Conservation (phyloP, 1,140 invertebrate genomes). For the Coptotermes formosanus region DNA sequence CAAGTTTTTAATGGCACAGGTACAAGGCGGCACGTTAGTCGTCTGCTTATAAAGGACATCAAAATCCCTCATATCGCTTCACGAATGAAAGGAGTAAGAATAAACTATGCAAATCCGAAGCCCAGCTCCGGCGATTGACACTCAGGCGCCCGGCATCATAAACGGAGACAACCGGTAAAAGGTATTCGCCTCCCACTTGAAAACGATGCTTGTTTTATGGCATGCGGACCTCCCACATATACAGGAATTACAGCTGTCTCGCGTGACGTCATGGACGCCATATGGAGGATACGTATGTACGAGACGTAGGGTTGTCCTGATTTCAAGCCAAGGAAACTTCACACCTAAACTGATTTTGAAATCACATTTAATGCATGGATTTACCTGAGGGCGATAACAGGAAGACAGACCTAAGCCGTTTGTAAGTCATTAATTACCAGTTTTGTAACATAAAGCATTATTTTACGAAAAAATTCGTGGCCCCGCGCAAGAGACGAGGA, state of each 20-base stretch:
- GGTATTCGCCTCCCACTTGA: conserved; percentile 7
- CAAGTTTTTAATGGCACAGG: neutral
- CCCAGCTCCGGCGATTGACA: neutral
- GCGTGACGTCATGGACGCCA: neutral
- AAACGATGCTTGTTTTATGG: conserved; percentile 19
- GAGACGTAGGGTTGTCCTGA: neutral
- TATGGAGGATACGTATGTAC: no score
- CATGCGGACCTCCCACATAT: conserved; percentile 2
- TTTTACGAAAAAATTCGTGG: no score
- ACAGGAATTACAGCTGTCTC: conserved; percentile 18
- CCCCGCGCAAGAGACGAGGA: no score
- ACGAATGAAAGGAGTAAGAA: neutral
- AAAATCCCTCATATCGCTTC: neutral
- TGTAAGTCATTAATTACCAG: no score
- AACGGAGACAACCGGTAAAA: neutral
- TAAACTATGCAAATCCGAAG: neutral
- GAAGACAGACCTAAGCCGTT: no score
- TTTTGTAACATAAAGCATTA: no score
- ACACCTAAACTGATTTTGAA: no score
- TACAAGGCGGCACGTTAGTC: neutral
- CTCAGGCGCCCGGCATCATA: neutral
- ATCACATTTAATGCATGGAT: no score
- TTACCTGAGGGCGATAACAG: no score
- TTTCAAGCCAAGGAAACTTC: neutral
- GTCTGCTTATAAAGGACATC: neutral